Base-by-base conservation (phyloP, 2,797 vertebrate genomes). In the Sphaeramia orbicularis region DNA sequence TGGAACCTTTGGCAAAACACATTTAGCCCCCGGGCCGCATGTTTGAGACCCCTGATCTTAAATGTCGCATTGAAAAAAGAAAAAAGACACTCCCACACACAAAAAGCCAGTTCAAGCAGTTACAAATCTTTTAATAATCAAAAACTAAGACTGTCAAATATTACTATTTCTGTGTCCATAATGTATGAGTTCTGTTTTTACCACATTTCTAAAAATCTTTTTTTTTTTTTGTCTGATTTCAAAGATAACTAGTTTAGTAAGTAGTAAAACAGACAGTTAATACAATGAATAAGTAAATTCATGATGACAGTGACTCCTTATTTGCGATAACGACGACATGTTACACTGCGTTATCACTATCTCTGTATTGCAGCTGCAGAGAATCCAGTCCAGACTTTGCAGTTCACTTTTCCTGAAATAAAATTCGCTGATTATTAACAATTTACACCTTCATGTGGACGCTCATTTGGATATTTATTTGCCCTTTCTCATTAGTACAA, bases 101-200 rank as follows among this genome's bases (percentile, higher is more conserved):
- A 80, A 62, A 68, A 50, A 53, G 10, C 5, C 50, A 55, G 52
- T 80, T 85, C 76, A 86, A 86, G 85, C 85, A 86, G 66, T 91
- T 91, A 90, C 71, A 89, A 90, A 92, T 89, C 48, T 91, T 55
- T 92, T 91, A 90, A 84, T 91, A 85, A 69, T 90, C 78, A 92
- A 92, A 92, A 92, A 70, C 80, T 51, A 76, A 82, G 80, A 83
- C 72, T 81, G 84, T 90, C 74, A 84, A 83, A 87, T 86, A 68
- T 74, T 61, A 72, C 58, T 67, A 72, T 76, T 80, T 77, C 44
- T 72, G 57, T 68, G 71, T 74, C 61, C n/a, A 8, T 64, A 35
- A 57, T 62, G 15, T 79, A 80, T 7, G 35, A 58, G 77, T 70
- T 70, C 42, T 48, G 27, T 74, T 83, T 78, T 53, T 48, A 69